Conservation (phyloP, 2,888 invertebrate species). For the Morinoia aosen region DNA sequence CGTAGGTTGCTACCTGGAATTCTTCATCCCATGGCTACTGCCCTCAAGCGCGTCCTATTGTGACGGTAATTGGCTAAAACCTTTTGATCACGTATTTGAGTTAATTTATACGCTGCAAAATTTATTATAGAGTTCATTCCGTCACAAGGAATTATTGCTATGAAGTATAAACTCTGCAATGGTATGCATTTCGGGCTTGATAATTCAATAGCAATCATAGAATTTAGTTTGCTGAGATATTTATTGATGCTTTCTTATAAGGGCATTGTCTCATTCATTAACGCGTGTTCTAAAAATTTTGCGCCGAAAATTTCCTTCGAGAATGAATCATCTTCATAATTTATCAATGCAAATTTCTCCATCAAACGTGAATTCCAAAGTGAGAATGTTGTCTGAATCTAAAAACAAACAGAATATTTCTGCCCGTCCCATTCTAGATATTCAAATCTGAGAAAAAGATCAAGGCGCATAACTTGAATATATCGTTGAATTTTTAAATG, state of each 20-base stretch:
- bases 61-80: too few relatives aligned
- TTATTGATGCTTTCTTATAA: not conserved
- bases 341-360: not conserved
- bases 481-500: not conserved
- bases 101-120: not conserved
- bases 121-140: not conserved
- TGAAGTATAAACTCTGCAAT: not conserved
- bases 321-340: not conserved
- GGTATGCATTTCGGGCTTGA: not conserved
- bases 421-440: not conserved
- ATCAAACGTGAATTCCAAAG: not conserved
- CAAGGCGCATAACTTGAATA: not conserved
- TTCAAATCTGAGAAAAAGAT: not conserved
- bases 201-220: not conserved
- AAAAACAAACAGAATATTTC: conserved; percentile 2
- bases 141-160: not conserved
- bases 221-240: not conserved
- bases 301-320: not conserved
- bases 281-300: too few relatives aligned
- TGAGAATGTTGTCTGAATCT: not conserved
- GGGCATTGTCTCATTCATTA: too few relatives aligned
- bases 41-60: too few relatives aligned
- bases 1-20: too few relatives aligned
- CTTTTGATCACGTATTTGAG: not conserved
- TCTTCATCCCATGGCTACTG: too few relatives aligned